Conservation (phyloP, 2,888 invertebrate species). For the Drosophila sordidula region DNA sequence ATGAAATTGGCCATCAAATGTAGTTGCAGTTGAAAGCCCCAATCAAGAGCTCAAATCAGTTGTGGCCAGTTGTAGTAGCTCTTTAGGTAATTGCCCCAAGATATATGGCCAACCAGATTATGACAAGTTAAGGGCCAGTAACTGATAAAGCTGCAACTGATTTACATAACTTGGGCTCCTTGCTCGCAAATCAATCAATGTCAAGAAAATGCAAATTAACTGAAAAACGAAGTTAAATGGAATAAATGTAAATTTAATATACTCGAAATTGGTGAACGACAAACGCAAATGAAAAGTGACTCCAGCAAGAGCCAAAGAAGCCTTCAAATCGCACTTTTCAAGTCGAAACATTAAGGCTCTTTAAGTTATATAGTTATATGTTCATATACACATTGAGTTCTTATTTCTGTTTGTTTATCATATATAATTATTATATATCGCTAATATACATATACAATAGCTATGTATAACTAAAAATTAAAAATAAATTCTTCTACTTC, state of each 20-base stretch:
- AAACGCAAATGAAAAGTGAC: constrained; percentile 24
- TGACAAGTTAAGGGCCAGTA: neutral
- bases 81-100: constrained; percentile 25
- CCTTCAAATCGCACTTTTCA: neutral
- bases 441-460: no score
- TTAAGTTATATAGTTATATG: no score
- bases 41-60: constrained; percentile 17
- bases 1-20: constrained; percentile 62
- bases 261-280: constrained; percentile 12
- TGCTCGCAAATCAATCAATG: constrained; percentile 50
- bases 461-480: no score
- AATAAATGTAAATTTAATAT: constrained; percentile 40
- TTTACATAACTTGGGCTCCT: constrained; percentile 8
- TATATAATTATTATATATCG: no score
- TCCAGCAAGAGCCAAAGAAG: neutral
- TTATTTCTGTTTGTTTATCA: no score
- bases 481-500: no score
- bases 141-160: constrained; percentile 28
- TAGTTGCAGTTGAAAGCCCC: constrained; percentile 14
- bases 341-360: constrained; percentile 1
- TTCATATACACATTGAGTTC: no score
- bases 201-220: constrained; percentile 29
- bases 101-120: constrained; percentile 17
- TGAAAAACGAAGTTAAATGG: constrained; percentile 1
- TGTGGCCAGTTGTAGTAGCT: neutral